Evolutionary conservation across 2,888 invertebrate genomes (phyloP), one percentile per base, ranked within the genome.

Genomic region (Synanthedon andrenaeformis): DNA sequence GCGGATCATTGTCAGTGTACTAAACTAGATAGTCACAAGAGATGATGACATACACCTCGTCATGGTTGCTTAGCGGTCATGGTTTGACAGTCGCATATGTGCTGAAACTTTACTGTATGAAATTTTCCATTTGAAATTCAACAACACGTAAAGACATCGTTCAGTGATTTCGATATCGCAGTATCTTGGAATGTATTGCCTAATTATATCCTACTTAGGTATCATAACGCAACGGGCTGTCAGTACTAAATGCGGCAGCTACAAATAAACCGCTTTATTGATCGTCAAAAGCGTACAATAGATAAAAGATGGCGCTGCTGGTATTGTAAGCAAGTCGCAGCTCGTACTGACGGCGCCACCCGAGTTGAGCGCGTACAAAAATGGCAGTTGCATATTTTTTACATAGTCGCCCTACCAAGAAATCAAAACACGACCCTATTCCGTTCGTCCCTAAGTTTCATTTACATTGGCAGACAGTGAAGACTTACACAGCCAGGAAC

Each of bases 321-420:
- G 78, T 78, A 82, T 81, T 83, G 82, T 80, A 76, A 75, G 74
- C 77, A 71, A 75, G 76, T 75, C 76, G 72, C 73, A 74, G 72
- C 66, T 72, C 69, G 77, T 80, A 83, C 77, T 78, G 84, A 84
- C 86, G 84, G 83, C 84, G 85, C 86, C 86, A 86, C 86, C 86
- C 75, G 83, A 81, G 84, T 82, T 76, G 86, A 72, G 70, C 71
- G 74, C 79, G 78, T 82, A 82, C 85, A 81, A 83, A 85, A 85
- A 85, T 86, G 85, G 84, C 81, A 83, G 85, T 84, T 82, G 83
- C 82, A 84, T 85, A 84, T 85, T 83, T 84, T 82, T 57, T 75
- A 76, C 79, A 76, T 71, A 67, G 65, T 69, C 65, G 57, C 55
- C 55, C 50, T 42, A 41, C 6, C 23, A 12, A 42, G 53, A 58